phyloP scores from a whole-genome alignment of 2,888 invertebrate species.

The Drosophila anceps region DNA sequence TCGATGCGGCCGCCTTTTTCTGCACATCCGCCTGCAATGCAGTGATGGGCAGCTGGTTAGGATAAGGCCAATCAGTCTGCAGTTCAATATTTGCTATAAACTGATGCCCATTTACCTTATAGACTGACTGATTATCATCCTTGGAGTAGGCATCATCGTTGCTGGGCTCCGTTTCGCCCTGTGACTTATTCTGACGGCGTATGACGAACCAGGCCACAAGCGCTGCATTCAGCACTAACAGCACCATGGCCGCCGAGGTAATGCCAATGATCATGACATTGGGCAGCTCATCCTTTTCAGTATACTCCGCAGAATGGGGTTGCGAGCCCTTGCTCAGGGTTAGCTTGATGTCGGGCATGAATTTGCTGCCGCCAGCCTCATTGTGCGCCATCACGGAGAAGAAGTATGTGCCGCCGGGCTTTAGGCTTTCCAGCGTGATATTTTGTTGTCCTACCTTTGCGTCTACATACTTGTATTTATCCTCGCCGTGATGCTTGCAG shows the following conservation, averaged over 20 bases:
- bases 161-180: constrained; percentile 81
- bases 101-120: constrained; percentile 72
- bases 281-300: constrained; percentile 83
- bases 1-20: constrained; percentile 84
- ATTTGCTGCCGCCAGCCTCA: constrained; percentile 83
- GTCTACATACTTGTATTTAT: constrained; percentile 82
- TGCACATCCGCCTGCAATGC: constrained; percentile 83
- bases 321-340: constrained; percentile 80
- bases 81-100: constrained; percentile 8
- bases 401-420: constrained; percentile 79
- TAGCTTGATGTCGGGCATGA: constrained; percentile 80
- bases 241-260: constrained; percentile 83
- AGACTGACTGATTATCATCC: constrained; percentile 83
- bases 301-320: constrained; percentile 78
- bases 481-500: constrained; percentile 78
- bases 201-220: constrained; percentile 84
- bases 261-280: constrained; percentile 84
- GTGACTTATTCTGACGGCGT: constrained; percentile 80
- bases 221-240: constrained; percentile 81
- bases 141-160: constrained; percentile 84
- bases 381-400: constrained; percentile 84
- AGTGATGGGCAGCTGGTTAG: constrained; percentile 81
- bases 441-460: constrained; percentile 79
- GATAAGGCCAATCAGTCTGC: constrained; percentile 33
- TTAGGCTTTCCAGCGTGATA: constrained; percentile 76